Percentiles rank a stretch among this genome's conserved stretches.
Evolutionary conservation across 2,797 vertebrate genomes (phyloP).

Genomic region (Caiman crocodilus): DNA sequence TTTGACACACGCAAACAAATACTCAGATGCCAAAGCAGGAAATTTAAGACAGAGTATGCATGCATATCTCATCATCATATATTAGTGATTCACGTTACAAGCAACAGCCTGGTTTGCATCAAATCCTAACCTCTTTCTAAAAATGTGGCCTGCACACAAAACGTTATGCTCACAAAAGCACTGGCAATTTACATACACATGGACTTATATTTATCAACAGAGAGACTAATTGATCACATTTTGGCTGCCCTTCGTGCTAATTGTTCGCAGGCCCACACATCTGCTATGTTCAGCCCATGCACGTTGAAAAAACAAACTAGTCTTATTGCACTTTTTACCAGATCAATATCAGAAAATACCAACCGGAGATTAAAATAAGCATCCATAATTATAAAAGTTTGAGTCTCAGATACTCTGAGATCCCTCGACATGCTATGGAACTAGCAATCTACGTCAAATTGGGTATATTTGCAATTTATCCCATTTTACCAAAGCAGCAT

Average conservation of each 20-base stretch:
- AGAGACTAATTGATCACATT: neutral
- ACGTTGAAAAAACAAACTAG: neutral
- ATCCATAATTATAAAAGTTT: neutral
- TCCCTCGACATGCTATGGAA: neutral
- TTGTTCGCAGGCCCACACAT: neutral
- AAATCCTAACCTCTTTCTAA: neutral
- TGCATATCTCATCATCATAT: too few species aligned
- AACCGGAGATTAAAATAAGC: neutral
- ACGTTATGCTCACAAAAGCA: neutral
- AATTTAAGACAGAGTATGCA: too few species aligned
- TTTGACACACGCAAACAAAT: neutral
- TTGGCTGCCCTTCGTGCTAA: neutral
- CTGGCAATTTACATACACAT: neutral
- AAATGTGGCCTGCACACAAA: neutral
- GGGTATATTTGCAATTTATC: neutral
- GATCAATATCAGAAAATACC: neutral
- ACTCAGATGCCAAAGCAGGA: too few species aligned
- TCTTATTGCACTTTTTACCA: neutral
- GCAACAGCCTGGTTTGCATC: neutral
- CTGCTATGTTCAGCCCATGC: neutral
- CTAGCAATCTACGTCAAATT: accelerated
- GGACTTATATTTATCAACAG: neutral
- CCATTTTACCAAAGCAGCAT: accelerated
- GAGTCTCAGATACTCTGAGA: neutral
- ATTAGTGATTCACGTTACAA: neutral